Conservation (phyloP, 2,888 invertebrate genomes). For the Ophion obscuratus region DNA sequence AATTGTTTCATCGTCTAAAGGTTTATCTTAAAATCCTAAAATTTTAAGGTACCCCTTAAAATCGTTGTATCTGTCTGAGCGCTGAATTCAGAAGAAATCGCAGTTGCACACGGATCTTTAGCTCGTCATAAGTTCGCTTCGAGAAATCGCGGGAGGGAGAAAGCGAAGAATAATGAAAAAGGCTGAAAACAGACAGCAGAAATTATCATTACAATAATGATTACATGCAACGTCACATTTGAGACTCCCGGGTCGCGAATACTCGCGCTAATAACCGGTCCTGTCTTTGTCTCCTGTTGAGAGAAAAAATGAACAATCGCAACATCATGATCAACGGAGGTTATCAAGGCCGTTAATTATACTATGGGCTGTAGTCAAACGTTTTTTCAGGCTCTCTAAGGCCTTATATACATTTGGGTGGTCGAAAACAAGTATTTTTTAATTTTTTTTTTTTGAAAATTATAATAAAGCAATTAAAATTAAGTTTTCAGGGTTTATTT, state of each 20-base stretch:
- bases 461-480: no score
- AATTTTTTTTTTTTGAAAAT: no score
- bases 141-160: background rate
- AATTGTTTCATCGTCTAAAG: no score
- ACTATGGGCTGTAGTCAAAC: constrained; percentile 14
- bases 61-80: background rate
- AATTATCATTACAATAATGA: constrained; percentile 21
- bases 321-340: constrained; percentile 64
- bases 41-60: background rate
- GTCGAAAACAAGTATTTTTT: no score
- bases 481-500: no score
- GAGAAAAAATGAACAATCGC: constrained; percentile 8
- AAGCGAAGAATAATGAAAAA: constrained; percentile 2
- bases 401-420: no score
- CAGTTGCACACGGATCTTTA: background rate
- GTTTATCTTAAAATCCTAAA: no score
- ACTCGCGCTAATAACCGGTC: constrained; percentile 58
- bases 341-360: constrained; percentile 59
- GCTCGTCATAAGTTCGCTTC: background rate
- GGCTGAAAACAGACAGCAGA: background rate
- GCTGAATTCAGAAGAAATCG: background rate
- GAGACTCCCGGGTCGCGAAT: constrained; percentile 37
- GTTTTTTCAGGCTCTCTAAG: constrained; percentile 22
- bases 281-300: constrained; percentile 27
- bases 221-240: constrained; percentile 42